Conservation (phyloP, 2,113 vertebrate species). For the Coptodon bakossiorum region DNA sequence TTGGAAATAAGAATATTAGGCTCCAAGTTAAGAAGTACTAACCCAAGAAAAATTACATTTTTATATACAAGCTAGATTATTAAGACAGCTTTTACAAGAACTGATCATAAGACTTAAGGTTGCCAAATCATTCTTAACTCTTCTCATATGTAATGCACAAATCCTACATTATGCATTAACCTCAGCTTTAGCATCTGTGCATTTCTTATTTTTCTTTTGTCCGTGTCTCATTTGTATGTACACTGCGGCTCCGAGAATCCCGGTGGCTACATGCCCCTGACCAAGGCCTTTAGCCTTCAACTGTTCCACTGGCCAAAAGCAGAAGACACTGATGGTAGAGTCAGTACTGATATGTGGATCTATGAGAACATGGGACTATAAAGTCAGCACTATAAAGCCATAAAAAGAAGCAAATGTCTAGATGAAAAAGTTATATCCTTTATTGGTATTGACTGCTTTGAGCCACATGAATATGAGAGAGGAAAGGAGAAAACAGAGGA, state of each 20-base stretch:
- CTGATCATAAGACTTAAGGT: neutral
- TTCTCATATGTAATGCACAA: neutral
- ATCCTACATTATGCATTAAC: neutral
- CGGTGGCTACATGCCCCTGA: neutral
- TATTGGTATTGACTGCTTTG: neutral
- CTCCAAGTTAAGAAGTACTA: neutral
- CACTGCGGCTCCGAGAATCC: neutral
- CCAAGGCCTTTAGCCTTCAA: neutral
- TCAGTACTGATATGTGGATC: neutral
- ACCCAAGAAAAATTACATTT: neutral
- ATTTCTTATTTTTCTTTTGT: neutral
- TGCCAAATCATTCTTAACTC: neutral
- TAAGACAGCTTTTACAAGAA: neutral
- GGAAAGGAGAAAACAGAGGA: neutral
- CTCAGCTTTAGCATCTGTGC: neutral
- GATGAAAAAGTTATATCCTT: neutral
- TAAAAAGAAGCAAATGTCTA: neutral
- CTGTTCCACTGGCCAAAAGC: neutral
- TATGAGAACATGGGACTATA: neutral
- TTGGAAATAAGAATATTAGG: neutral
- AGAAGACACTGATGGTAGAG: neutral
- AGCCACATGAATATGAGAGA: neutral
- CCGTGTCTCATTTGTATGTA: constrained; percentile 4
- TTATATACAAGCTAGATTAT: neutral
- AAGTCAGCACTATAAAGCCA: neutral